These are phyloP conservation scores for Setophaga coronata DNA, from an alignment of 2,113 vertebrate genomes.

Conservation along the genomic window DNA sequence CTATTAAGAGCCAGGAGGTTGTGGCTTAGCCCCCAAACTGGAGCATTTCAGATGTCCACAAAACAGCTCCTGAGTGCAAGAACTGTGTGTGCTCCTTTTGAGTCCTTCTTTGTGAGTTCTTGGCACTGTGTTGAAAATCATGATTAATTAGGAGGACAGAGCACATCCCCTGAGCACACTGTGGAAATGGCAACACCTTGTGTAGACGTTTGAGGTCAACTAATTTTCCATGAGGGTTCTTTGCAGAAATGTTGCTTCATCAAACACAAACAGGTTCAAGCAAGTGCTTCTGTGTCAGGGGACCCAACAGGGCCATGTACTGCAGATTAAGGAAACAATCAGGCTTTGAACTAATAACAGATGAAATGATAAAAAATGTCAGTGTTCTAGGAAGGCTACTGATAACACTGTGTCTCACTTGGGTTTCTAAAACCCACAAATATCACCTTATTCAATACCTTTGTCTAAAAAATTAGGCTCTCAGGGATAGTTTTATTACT, in stretches of 20 bases:
- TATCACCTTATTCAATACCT: not conserved
- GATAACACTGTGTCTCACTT: not conserved
- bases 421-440: not conserved
- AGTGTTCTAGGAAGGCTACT: not conserved
- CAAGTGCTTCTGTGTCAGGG: not conserved
- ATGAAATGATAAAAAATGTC: not conserved
- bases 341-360: not conserved
- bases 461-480: not conserved
- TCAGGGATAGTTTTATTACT: not conserved
- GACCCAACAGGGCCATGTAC: rapidly evolving
- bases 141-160: not conserved
- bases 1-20: too few species aligned
- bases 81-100: rapidly evolving
- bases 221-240: not conserved
- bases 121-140: not conserved
- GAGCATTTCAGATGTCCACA: not conserved
- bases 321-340: not conserved
- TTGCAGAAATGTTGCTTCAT: not conserved
- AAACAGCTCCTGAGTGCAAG: rapidly evolving
- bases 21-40: not conserved
- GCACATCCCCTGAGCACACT: not conserved
- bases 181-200: not conserved
- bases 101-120: rapidly evolving
- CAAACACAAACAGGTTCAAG: not conserved
- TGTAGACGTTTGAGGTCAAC: not conserved